Evolutionary conservation across 2,888 invertebrate genomes (phyloP).

Genomic region (Netelia melanura): DNA sequence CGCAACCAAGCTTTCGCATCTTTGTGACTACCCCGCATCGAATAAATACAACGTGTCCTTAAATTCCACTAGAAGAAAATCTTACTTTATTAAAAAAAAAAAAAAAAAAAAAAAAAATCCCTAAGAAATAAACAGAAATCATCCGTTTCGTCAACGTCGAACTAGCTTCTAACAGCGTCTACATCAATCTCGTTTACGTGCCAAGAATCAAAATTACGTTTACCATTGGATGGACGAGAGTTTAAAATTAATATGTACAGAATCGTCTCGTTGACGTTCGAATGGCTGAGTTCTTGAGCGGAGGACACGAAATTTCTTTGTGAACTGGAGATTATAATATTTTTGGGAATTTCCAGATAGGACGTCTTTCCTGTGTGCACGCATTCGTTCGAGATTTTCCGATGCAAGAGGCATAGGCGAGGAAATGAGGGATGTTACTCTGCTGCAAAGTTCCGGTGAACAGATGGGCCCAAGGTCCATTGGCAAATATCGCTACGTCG

Average conservation of each 20-base stretch:
- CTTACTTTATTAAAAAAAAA: no score
- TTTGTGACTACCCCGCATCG: no score
- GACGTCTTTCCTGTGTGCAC: background rate
- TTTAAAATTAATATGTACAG: background rate
- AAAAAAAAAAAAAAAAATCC: no score
- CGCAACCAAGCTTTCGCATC: background rate
- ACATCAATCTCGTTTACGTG: no score
- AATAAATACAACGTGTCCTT: no score
- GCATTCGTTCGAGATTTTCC: slow-evolving; percentile 76
- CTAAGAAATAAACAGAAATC: no score
- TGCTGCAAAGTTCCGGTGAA: slow-evolving; percentile 93
- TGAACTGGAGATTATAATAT: background rate
- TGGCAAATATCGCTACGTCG: slow-evolving; percentile 92
- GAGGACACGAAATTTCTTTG: background rate
- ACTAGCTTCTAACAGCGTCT: no score
- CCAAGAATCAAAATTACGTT: no score
- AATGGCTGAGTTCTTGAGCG: no score
- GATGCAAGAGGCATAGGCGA: slow-evolving; percentile 91
- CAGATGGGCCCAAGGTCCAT: slow-evolving; percentile 92
- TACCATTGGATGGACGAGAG: background rate
- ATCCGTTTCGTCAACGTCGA: no score
- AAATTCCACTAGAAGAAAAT: no score
- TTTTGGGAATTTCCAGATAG: background rate
- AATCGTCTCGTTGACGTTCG: background rate
- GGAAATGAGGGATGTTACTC: slow-evolving; percentile 91